Conservation (phyloP, 2,888 invertebrate genomes). For the Eilema sororculum region DNA sequence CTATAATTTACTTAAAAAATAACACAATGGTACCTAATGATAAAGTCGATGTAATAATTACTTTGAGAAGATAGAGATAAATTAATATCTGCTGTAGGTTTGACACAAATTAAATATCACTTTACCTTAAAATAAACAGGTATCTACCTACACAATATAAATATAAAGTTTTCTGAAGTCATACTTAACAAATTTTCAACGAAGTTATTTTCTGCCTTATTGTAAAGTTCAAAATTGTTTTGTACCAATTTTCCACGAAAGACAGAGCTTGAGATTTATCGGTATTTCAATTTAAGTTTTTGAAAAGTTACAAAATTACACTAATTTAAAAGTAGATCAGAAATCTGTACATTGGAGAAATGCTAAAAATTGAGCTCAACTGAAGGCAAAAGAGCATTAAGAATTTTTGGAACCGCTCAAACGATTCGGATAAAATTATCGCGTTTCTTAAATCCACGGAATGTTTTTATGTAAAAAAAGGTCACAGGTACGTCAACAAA, state of each 20-base stretch:
- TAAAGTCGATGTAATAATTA: background rate
- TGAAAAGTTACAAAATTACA: background rate
- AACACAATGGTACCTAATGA: too few relatives aligned
- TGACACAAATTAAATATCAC: background rate
- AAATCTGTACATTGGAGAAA: background rate
- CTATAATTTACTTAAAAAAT: background rate
- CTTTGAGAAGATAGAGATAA: background rate
- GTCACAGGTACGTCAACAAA: too few relatives aligned
- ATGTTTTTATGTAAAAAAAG: too few relatives aligned
- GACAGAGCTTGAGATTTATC: background rate
- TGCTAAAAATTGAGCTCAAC: too few relatives aligned
- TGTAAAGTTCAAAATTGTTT: background rate
- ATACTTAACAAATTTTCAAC: background rate
- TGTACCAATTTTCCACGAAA: background rate
- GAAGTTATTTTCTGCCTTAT: background rate
- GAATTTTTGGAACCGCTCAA: too few relatives aligned
- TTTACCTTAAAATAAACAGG: background rate
- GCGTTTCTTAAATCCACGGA: too few relatives aligned
- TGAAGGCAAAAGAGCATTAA: too few relatives aligned
- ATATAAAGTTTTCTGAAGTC: background rate
- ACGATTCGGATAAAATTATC: too few relatives aligned
- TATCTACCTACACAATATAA: background rate
- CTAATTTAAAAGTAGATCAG: background rate
- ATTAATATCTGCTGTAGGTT: background rate
- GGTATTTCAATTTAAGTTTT: background rate